Conservation (phyloP, 2,888 invertebrate species). For the Drosophila emarginata region DNA sequence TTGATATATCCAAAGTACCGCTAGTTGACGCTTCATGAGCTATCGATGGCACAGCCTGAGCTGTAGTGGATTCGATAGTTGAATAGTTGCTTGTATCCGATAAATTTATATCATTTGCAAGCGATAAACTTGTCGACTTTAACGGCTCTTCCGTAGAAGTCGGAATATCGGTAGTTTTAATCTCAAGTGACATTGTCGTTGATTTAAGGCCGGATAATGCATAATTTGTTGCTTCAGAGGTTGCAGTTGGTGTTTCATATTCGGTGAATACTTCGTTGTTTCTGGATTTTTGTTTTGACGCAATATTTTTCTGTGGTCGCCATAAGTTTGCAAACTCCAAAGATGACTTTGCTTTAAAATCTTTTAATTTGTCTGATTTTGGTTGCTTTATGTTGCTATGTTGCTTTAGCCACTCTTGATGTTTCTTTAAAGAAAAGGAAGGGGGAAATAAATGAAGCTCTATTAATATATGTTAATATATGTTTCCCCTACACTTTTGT, state of each 20-base stretch:
- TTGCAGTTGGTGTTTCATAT: slow-evolving; percentile 63
- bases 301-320: slow-evolving; percentile 58
- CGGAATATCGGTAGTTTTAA: neutral
- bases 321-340: slow-evolving; percentile 72
- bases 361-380: slow-evolving; percentile 46
- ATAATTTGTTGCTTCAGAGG: slow-evolving; percentile 28
- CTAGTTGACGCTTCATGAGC: slow-evolving; percentile 24
- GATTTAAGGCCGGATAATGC: slow-evolving; percentile 35
- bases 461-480: too few relatives aligned
- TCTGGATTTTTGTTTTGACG: slow-evolving; percentile 56
- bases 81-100: neutral
- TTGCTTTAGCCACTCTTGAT: slow-evolving; percentile 81
- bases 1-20: slow-evolving; percentile 44
- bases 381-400: slow-evolving; percentile 72
- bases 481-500: too few relatives aligned
- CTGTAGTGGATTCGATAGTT: slow-evolving; percentile 5
- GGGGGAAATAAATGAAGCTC: too few relatives aligned
- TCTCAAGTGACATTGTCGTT: slow-evolving; percentile 32
- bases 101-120: slow-evolving; percentile 10
- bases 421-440: too few relatives aligned
- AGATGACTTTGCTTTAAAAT: slow-evolving; percentile 36
- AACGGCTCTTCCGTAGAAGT: neutral
- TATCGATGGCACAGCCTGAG: slow-evolving; percentile 8
- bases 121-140: slow-evolving; percentile 16
- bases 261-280: slow-evolving; percentile 79